phyloP scores from a whole-genome alignment of 2,888 invertebrate genomes.

The Rhyacophila evoluta region DNA sequence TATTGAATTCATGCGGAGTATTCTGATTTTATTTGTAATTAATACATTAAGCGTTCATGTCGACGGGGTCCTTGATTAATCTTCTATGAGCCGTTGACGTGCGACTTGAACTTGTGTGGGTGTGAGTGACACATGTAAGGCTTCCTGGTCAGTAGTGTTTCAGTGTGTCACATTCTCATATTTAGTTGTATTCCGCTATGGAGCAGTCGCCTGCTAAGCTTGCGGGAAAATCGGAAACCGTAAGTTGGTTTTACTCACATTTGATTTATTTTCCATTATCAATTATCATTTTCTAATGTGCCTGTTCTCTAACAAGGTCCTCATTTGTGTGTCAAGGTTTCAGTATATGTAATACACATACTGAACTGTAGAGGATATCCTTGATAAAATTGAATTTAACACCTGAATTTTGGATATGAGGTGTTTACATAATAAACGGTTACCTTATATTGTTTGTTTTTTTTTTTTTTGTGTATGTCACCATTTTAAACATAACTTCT shows the following conservation, averaged over 20 bases:
- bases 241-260: constrained; percentile 71
- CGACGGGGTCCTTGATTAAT: not conserved
- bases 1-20: too few relatives aligned
- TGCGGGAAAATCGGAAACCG: constrained; percentile 39
- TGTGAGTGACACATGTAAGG: constrained; percentile 32
- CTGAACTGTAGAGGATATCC: too few relatives aligned
- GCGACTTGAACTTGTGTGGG: not conserved
- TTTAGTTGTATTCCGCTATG: constrained; percentile 45
- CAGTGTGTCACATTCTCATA: not conserved
- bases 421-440: too few relatives aligned
- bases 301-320: constrained; percentile 29
- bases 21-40: not conserved
- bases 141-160: constrained; percentile 25
- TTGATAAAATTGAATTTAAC: too few relatives aligned
- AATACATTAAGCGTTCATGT: not conserved
- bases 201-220: constrained; percentile 41
- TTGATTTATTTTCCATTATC: constrained; percentile 35
- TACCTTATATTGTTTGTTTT: too few relatives aligned
- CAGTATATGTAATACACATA: not conserved
- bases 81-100: not conserved
- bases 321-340: constrained; percentile 48
- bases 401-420: too few relatives aligned
- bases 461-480: too few relatives aligned
- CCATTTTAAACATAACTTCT: too few relatives aligned
- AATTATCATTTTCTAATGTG: too few relatives aligned